phyloP scores from a whole-genome alignment of 2,113 vertebrate species.

The Pantherophis guttatus region DNA sequence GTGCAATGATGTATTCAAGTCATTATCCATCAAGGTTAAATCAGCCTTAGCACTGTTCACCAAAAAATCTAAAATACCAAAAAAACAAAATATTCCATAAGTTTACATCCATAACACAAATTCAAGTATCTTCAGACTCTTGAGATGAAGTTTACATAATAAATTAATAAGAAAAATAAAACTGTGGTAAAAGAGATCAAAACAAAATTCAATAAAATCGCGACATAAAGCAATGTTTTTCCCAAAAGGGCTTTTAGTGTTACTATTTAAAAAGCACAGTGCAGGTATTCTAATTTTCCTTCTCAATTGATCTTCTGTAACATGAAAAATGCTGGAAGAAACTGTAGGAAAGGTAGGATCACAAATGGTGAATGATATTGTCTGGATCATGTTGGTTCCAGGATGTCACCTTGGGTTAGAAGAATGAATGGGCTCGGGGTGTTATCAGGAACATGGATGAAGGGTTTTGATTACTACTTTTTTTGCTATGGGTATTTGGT shows the following conservation, averaged over 20 bases:
- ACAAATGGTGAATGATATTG: background rate
- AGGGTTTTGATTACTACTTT: background rate
- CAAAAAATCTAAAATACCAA: constrained; percentile 78
- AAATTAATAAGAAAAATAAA: background rate
- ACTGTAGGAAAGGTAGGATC: background rate
- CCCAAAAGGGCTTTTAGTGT: background rate
- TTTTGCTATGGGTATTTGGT: background rate
- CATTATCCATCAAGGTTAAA: constrained; percentile 81
- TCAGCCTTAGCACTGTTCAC: constrained; percentile 78
- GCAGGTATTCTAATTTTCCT: background rate
- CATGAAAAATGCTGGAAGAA: background rate
- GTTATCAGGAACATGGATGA: background rate
- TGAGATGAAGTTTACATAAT: background rate
- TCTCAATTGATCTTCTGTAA: background rate
- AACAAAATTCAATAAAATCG: background rate
- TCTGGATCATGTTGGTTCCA: background rate
- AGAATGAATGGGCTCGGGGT: background rate
- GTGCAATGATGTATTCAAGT: constrained; percentile 88
- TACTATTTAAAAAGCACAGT: background rate
- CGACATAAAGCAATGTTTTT: background rate
- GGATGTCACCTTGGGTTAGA: background rate
- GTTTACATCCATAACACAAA: background rate
- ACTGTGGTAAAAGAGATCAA: background rate
- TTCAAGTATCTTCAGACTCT: constrained; percentile 1
- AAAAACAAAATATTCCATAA: background rate